phyloP scores from a whole-genome alignment of 2,888 invertebrate species.

The Torymus tubicola region DNA sequence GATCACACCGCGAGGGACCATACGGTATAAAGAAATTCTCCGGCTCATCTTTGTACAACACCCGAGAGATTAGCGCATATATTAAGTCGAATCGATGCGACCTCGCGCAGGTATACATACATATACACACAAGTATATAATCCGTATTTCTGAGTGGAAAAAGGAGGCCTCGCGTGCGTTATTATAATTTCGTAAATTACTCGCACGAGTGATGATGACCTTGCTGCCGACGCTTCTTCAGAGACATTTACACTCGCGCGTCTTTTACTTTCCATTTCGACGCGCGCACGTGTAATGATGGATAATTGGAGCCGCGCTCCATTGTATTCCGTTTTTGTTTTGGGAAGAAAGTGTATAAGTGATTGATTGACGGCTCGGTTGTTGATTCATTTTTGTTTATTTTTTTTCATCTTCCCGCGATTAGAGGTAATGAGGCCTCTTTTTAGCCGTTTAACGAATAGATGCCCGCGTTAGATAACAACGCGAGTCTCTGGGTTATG shows the following conservation, averaged over 20 bases:
- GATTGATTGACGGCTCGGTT: neutral
- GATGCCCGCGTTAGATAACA: too few relatives aligned
- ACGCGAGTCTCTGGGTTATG: too few relatives aligned
- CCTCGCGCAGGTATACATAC: too few relatives aligned
- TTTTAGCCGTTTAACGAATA: too few relatives aligned
- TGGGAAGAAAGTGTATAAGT: neutral
- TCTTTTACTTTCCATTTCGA: conserved; percentile 34
- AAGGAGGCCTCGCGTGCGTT: neutral
- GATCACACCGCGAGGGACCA: too few relatives aligned
- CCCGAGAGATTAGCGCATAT: too few relatives aligned
- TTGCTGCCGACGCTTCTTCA: conserved; percentile 3
- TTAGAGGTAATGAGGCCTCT: too few relatives aligned
- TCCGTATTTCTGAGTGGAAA: too few relatives aligned
- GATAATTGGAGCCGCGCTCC: conserved; percentile 14
- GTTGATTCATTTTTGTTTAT: neutral
- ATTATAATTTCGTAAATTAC: conserved; percentile 37
- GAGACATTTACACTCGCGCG: neutral
- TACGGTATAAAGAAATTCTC: too few relatives aligned
- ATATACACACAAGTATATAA: neutral
- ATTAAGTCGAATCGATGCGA: too few relatives aligned
- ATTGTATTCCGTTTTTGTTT: neutral
- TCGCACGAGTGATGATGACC: conserved; percentile 6
- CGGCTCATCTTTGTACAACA: too few relatives aligned
- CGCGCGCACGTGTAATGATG: neutral
- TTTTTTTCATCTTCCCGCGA: too few relatives aligned